Percentiles rank a stretch among this genome's conserved stretches.
phyloP scores from a whole-genome alignment of 2,888 invertebrate genomes.

The Plusia festucae region DNA sequence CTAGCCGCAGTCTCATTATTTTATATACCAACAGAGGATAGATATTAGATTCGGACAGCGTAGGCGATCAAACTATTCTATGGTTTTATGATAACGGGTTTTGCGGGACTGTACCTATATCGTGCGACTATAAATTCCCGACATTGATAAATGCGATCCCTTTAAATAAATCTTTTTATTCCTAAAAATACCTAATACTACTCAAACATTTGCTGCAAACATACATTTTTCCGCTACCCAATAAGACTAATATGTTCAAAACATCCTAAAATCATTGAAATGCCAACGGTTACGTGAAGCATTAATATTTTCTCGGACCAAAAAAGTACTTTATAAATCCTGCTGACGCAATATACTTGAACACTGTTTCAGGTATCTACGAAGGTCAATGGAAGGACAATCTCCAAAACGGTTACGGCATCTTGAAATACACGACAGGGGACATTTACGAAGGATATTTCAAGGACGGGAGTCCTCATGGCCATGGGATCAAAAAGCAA shows the following conservation, averaged over 20 bases:
- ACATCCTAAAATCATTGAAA: not conserved
- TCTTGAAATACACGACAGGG: conserved; percentile 93
- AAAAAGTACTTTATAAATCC: not conserved
- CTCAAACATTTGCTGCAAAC: not conserved
- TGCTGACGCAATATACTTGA: not conserved
- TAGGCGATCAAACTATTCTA: no score
- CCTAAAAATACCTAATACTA: not conserved
- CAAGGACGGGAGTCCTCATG: conserved; percentile 94
- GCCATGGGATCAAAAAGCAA: conserved; percentile 95
- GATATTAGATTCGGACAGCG: no score
- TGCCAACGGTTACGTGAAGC: not conserved
- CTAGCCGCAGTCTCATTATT: no score
- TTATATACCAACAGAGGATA: no score
- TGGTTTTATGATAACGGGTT: not conserved
- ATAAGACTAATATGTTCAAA: not conserved
- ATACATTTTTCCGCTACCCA: not conserved
- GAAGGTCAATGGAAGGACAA: conserved; percentile 96
- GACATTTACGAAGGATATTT: conserved; percentile 96
- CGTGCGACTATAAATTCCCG: not conserved
- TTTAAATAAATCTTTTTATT: not conserved
- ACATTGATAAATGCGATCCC: not conserved
- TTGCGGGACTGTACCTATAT: not conserved
- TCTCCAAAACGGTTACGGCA: conserved; percentile 94
- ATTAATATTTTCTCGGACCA: no score
- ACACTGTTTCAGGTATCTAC: conserved; percentile 89